Evolutionary conservation across 2,797 vertebrate species (phyloP).

Genomic region (Simalia tracyae): DNA sequence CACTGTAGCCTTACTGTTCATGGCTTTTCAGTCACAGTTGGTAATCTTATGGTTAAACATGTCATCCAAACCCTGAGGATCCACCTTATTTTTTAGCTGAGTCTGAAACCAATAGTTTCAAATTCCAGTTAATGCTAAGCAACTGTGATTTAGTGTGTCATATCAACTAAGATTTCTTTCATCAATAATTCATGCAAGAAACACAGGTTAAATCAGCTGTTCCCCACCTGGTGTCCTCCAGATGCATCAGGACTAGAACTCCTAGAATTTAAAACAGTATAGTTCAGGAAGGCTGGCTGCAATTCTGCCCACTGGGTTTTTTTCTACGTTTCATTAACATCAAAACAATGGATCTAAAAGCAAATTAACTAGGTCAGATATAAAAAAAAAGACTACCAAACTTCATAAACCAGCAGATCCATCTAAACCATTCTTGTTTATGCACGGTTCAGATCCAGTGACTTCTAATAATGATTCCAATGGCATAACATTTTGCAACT

Average conservation of each 20-base stretch:
- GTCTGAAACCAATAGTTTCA: not conserved
- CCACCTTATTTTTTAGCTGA: not conserved
- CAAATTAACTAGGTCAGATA: not conserved
- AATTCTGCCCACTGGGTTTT: not conserved
- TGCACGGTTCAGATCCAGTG: not conserved
- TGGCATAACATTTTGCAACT: not conserved
- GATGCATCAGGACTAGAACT: not conserved
- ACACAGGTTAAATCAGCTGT: not conserved
- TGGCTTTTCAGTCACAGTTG: not conserved
- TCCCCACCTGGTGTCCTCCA: not conserved
- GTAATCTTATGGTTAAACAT: not conserved
- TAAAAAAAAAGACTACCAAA: not conserved
- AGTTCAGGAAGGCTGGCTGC: not conserved
- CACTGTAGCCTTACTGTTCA: not conserved
- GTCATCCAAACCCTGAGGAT: not conserved
- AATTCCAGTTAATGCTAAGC: not conserved
- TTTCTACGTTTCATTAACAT: too few species aligned
- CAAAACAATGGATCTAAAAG: not conserved
- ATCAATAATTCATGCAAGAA: not conserved
- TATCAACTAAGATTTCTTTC: not conserved
- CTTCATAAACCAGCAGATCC: not conserved
- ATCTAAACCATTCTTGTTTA: not conserved
- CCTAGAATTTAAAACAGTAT: not conserved
- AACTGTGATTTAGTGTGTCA: not conserved
- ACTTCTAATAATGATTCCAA: not conserved